A percentile compares a stretch with the other conserved stretches of the same genome.
Conservation (phyloP, 1,140 invertebrate genomes). For the Cherax quadricarinatus region DNA sequence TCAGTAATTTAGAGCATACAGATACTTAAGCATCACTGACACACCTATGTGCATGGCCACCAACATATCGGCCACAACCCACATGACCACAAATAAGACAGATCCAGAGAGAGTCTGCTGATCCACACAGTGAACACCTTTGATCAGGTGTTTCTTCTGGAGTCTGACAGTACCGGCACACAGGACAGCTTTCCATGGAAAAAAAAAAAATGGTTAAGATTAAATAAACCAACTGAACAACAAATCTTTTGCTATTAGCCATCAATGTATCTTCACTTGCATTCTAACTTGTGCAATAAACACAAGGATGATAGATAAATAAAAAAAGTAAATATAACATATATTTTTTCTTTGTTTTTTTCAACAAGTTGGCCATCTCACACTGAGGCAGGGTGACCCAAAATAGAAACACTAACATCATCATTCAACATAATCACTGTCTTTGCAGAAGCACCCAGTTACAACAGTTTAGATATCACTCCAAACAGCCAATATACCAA, state of each 20-base stretch:
- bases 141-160: conserved; percentile 92
- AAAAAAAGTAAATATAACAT: not conserved
- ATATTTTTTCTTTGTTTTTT: too few species aligned
- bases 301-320: not conserved
- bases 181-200: conserved; percentile 80
- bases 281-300: not conserved
- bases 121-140: conserved; percentile 88
- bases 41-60: conserved; percentile 84
- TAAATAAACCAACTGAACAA: not conserved
- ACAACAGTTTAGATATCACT: too few species aligned
- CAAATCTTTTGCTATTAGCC: not conserved
- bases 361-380: too few species aligned
- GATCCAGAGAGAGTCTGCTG: conserved; percentile 94
- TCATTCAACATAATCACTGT: too few species aligned
- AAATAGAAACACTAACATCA: too few species aligned
- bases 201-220: not conserved
- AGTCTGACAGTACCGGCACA: conserved; percentile 91
- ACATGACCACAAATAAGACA: conserved; percentile 99
- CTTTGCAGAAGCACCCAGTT: too few species aligned
- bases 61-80: conserved; percentile 92
- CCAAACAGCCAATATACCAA: too few species aligned
- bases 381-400: too few species aligned
- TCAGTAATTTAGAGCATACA: too few species aligned
- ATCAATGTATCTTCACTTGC: not conserved
- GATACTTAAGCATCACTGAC: not conserved